Percentiles rank a stretch among this genome's conserved stretches.
Evolutionary conservation across 1,140 invertebrate species (phyloP).

Genomic region (Drosophila arizonae): DNA sequence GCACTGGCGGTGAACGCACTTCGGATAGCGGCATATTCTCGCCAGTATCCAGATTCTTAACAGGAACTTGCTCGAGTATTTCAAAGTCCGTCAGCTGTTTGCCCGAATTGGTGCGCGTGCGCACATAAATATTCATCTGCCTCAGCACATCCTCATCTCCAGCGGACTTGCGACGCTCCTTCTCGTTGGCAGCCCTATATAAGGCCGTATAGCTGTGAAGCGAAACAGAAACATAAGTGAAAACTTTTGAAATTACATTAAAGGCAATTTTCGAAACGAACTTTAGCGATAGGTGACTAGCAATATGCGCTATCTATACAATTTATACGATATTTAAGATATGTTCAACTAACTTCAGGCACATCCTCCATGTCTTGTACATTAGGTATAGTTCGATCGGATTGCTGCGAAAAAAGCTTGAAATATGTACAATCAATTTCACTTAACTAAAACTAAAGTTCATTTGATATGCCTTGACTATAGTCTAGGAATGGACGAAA

Average conservation of each 20-base stretch:
- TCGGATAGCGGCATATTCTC: conserved; percentile 82
- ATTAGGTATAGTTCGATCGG: conserved; percentile 57
- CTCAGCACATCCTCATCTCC: conserved; percentile 89
- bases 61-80: conserved; percentile 95
- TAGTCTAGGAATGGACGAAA: neutral
- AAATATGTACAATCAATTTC: conserved; percentile 17
- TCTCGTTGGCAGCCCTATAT: conserved; percentile 81
- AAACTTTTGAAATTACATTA: neutral
- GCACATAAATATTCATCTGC: conserved; percentile 89
- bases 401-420: conserved; percentile 47
- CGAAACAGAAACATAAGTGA: neutral
- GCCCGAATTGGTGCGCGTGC: conserved; percentile 92
- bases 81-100: conserved; percentile 93
- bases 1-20: conserved; percentile 81
- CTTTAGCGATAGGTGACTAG: conserved; percentile 41
- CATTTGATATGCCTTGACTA: conserved; percentile 13
- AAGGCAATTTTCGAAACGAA: conserved; percentile 12
- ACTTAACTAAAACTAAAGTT: conserved; percentile 23
- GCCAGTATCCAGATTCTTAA: conserved; percentile 96
- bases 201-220: conserved; percentile 71
- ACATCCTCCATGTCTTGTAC: conserved; percentile 59
- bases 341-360: conserved; percentile 58
- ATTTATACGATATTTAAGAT: conserved; percentile 2
- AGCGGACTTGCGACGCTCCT: conserved; percentile 88
- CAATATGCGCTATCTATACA: conserved; percentile 4